Evolutionary conservation across 2,888 invertebrate species (phyloP).

Genomic region (Drosophila kuntzei): DNA sequence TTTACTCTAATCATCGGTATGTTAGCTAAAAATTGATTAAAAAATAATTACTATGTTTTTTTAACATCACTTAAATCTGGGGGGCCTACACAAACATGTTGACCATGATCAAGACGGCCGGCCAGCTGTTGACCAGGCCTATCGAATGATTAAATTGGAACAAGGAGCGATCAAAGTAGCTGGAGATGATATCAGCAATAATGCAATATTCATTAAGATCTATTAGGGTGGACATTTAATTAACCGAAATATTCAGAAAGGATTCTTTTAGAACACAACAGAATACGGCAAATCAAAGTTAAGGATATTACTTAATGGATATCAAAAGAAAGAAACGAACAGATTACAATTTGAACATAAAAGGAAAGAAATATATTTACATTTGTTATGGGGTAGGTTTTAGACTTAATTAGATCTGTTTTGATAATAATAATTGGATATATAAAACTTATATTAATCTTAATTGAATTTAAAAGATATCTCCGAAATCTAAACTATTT

Average conservation of each 20-base stretch:
- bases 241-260: neutral
- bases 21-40: neutral
- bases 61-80: neutral
- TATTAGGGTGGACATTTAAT: neutral
- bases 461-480: no score
- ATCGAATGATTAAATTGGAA: neutral
- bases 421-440: no score
- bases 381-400: no score
- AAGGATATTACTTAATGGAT: no score
- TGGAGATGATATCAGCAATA: neutral
- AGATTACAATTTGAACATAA: neutral
- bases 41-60: no score
- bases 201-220: neutral
- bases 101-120: constrained; percentile 48
- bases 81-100: constrained; percentile 65
- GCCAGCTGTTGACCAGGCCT: neutral
- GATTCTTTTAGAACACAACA: neutral
- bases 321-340: neutral
- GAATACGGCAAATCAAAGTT: no score
- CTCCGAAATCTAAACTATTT: neutral
- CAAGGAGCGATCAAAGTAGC: no score
- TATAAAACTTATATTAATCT: no score
- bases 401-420: no score
- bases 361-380: no score
- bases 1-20: no score